These are phyloP conservation scores for Sus cebifrons DNA, from an alignment of 2,797 vertebrate genomes.

Conservation along the genomic window DNA sequence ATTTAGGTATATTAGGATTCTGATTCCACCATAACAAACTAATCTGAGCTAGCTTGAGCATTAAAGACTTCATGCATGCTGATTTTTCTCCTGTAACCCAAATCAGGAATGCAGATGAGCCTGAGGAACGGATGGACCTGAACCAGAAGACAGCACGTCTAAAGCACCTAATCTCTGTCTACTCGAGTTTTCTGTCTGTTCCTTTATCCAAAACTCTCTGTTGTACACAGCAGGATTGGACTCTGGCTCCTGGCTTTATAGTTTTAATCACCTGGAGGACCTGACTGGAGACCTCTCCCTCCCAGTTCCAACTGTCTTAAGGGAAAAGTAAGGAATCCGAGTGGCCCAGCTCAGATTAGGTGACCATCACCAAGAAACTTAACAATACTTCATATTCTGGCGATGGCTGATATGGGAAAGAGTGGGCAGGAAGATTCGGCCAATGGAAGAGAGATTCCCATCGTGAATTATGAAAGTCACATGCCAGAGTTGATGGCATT, in stretches of 20 bases:
- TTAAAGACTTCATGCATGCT: background rate
- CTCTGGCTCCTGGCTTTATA: background rate
- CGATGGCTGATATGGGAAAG: background rate
- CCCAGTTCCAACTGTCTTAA: conserved; percentile 9
- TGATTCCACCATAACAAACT: background rate
- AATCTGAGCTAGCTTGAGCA: background rate
- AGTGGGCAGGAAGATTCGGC: background rate
- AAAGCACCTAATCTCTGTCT: background rate
- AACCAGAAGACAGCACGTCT: background rate
- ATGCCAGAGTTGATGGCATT: background rate
- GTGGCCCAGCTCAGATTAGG: background rate
- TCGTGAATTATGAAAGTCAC: background rate
- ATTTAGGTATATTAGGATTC: background rate
- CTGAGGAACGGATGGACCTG: background rate
- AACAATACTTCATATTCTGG: background rate
- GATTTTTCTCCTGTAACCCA: background rate
- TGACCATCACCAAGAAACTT: background rate
- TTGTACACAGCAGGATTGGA: background rate
- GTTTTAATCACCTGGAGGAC: background rate
- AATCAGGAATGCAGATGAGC: background rate
- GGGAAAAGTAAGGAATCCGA: background rate
- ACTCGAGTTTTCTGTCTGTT: background rate
- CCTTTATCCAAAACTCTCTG: background rate
- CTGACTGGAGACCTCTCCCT: background rate
- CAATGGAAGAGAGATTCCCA: background rate